phyloP scores from a whole-genome alignment of 1,140 invertebrate genomes.

The Aleiodes sp. region DNA sequence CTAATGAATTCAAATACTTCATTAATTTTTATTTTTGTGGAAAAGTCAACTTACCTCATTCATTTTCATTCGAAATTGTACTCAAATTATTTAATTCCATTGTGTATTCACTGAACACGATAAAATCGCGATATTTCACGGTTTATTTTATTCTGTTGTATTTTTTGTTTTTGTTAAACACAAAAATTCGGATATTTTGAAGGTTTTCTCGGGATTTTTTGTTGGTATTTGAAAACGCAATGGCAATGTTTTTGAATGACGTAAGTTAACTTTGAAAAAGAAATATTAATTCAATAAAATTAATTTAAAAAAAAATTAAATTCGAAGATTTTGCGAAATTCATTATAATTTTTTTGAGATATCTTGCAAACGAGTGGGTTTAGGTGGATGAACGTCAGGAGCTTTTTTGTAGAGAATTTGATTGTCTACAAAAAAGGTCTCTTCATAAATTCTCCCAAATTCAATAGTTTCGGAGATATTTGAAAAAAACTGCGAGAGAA shows the following conservation, averaged over 20 bases:
- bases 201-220: neutral
- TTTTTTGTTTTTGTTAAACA: too few relatives aligned
- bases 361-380: too few relatives aligned
- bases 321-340: neutral
- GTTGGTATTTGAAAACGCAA: neutral
- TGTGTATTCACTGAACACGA: neutral
- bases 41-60: conserved; percentile 34
- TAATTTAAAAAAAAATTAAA: neutral
- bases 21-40: neutral
- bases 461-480: too few relatives aligned
- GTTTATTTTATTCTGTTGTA: too few relatives aligned
- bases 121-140: too few relatives aligned
- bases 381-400: too few relatives aligned
- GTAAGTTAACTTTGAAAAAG: conserved; percentile 19
- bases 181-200: too few relatives aligned
- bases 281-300: neutral
- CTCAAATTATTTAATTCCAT: neutral
- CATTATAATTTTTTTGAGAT: too few relatives aligned
- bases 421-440: too few relatives aligned
- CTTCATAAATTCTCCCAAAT: too few relatives aligned
- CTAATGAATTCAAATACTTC: neutral
- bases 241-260: conserved; percentile 11
- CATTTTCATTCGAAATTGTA: conserved; percentile 1
- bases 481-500: too few relatives aligned
- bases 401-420: too few relatives aligned